Conservation (phyloP, 2,113 vertebrate genomes). For the Picathartes gymnocephalus region DNA sequence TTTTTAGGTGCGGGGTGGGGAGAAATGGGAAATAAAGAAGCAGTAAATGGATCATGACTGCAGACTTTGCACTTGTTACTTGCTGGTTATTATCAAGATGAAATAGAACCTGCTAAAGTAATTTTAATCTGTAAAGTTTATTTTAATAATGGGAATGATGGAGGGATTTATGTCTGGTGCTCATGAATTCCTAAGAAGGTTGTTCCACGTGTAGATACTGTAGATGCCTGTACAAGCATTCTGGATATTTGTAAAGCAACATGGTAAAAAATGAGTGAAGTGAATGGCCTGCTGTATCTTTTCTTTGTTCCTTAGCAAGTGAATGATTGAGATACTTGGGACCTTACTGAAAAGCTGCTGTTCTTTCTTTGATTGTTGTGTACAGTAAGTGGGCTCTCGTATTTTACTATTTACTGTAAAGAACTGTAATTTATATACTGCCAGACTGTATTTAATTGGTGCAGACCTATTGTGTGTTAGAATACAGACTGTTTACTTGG, state of each 20-base stretch:
- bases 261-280: conserved; percentile 54
- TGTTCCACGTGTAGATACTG: conserved; percentile 59
- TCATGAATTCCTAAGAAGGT: conserved; percentile 32
- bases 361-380: conserved; percentile 84
- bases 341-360: conserved; percentile 91
- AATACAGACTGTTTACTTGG: conserved; percentile 88
- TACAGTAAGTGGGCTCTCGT: conserved; percentile 85
- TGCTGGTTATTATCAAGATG: conserved; percentile 39
- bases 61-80: conserved; percentile 39
- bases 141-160: conserved; percentile 57
- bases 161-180: conserved; percentile 55
- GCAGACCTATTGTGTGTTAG: conserved; percentile 86
- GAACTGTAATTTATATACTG: conserved; percentile 96
- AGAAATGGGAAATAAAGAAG: conserved; percentile 5
- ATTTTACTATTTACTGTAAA: conserved; percentile 93
- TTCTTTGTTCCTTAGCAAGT: conserved; percentile 50
- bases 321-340: conserved; percentile 75
- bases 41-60: conserved; percentile 27
- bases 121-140: conserved; percentile 57
- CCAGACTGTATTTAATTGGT: conserved; percentile 89
- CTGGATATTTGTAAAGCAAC: conserved; percentile 55
- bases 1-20: background rate
- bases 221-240: conserved; percentile 49
- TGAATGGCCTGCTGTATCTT: conserved; percentile 75
- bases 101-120: conserved; percentile 47